These are phyloP conservation scores for Onchidella celtica DNA, from an alignment of 2,888 invertebrate species.

Conservation along the genomic window DNA sequence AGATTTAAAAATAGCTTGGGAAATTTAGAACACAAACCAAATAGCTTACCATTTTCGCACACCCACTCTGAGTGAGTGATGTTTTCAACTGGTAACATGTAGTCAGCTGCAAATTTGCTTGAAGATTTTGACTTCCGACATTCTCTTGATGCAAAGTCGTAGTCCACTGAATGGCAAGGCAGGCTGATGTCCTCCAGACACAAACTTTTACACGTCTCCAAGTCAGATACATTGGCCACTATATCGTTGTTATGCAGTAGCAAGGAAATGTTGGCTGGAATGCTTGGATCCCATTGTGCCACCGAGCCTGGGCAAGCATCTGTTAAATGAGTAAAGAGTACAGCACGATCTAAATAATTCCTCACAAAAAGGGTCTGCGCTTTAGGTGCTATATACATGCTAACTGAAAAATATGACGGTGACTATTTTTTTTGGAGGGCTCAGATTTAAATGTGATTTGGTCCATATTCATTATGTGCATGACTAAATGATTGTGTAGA, in stretches of 20 bases:
- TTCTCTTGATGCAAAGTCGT: slow-evolving; percentile 28
- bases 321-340: slow-evolving; percentile 34
- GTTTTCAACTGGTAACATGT: slow-evolving; percentile 48
- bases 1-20: too few relatives aligned
- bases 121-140: slow-evolving; percentile 58
- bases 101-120: slow-evolving; percentile 52
- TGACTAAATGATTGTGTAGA: too few relatives aligned
- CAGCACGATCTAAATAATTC: too few relatives aligned
- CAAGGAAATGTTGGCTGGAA: slow-evolving; percentile 48
- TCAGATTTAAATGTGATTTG: too few relatives aligned
- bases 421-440: too few relatives aligned
- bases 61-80: slow-evolving; percentile 58
- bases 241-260: slow-evolving; percentile 58
- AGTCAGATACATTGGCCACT: slow-evolving; percentile 33
- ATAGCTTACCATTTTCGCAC: slow-evolving; percentile 55
- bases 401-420: too few relatives aligned
- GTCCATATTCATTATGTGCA: too few relatives aligned
- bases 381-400: too few relatives aligned
- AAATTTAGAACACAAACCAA: too few relatives aligned
- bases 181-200: slow-evolving; percentile 55
- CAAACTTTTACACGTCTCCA: slow-evolving; percentile 49
- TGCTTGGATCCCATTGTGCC: slow-evolving; percentile 44
- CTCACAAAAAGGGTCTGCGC: too few relatives aligned
- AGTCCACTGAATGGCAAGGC: slow-evolving; percentile 60
- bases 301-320: slow-evolving; percentile 54